These are phyloP conservation scores for Nipponia nippon DNA, from an alignment of 2,113 vertebrate species.

Conservation along the genomic window DNA sequence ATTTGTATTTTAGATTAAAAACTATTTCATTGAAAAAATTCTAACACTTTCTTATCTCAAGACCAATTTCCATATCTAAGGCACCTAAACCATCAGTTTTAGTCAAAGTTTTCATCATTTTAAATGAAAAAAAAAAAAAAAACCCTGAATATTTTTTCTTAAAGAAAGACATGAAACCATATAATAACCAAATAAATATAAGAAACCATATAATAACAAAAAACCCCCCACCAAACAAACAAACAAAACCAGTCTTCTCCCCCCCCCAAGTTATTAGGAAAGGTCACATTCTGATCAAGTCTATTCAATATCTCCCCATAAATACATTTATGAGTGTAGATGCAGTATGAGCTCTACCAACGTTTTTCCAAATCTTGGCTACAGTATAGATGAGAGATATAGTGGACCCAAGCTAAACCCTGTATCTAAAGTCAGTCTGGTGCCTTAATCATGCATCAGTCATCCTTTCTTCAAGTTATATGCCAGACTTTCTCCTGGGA, in stretches of 20 bases:
- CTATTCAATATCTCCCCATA: background rate
- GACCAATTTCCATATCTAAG: background rate
- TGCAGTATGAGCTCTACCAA: background rate
- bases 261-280: background rate
- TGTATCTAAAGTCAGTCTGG: background rate
- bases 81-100: accelerated
- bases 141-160: background rate
- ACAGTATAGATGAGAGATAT: background rate
- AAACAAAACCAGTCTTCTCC: accelerated
- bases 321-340: background rate
- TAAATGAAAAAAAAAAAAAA: background rate
- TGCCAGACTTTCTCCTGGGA: background rate
- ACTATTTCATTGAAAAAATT: background rate
- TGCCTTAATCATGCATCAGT: background rate
- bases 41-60: background rate
- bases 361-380: background rate
- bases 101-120: background rate
- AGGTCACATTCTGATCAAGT: background rate
- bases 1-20: background rate
- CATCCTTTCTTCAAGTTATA: background rate
- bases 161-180: background rate
- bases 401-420: background rate
- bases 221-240: background rate
- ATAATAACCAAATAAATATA: too few species aligned
- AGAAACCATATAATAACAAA: background rate